A percentile compares a stretch with the other conserved stretches of the same genome.
Evolutionary conservation across 2,797 vertebrate genomes (phyloP).

Genomic region (Tarsius wallacei): DNA sequence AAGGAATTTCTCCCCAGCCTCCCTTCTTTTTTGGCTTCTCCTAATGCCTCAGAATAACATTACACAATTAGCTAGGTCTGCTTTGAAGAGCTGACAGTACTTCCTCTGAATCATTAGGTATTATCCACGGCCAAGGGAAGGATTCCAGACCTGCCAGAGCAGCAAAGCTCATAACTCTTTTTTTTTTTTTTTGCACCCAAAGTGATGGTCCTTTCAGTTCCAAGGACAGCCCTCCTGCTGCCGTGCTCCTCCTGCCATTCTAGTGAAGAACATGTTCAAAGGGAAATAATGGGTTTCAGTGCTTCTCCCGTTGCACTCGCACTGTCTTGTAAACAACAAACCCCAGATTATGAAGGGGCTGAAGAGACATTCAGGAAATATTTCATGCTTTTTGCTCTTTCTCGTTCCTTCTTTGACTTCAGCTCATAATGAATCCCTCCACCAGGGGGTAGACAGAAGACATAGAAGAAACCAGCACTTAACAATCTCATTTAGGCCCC

Average conservation of each 20-base stretch:
- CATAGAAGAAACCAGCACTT: background rate
- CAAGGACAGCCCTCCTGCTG: background rate
- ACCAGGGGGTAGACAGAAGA: conserved; percentile 39
- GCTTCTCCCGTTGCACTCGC: background rate
- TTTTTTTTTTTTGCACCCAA: conserved; percentile 14
- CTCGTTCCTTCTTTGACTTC: conserved; percentile 27
- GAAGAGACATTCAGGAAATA: conserved; percentile 40
- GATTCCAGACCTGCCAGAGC: conserved; percentile 52
- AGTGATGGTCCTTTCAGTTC: conserved; percentile 8
- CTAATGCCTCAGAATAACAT: conserved; percentile 26
- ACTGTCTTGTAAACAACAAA: background rate
- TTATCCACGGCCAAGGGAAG: conserved; percentile 53
- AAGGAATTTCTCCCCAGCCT: conserved; percentile 68
- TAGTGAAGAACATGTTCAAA: background rate
- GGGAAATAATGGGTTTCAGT: background rate
- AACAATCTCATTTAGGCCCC: background rate
- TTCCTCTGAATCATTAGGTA: conserved; percentile 69
- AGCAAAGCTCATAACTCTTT: background rate
- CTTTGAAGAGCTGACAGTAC: conserved; percentile 70
- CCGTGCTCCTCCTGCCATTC: background rate
- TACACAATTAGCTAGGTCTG: conserved; percentile 41
- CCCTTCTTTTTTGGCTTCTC: conserved; percentile 48
- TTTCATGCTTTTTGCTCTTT: conserved; percentile 21
- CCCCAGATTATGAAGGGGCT: background rate
- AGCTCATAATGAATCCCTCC: conserved; percentile 44